Evolutionary conservation across 2,113 vertebrate species (phyloP).

Genomic region (Chionomys nivalis): DNA sequence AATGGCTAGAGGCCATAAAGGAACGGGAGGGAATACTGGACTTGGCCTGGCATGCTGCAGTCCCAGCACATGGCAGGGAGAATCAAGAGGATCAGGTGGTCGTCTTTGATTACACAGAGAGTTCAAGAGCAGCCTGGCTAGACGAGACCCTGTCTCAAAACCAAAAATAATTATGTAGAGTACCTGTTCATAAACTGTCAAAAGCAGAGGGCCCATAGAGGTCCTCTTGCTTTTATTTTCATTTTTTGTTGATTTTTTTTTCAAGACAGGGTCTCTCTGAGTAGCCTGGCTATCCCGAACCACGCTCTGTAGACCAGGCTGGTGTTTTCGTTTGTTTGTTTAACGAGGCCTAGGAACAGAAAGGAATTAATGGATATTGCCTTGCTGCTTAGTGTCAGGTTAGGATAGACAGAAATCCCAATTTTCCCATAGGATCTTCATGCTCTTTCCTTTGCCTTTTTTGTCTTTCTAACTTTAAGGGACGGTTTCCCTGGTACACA

Average conservation of each 20-base stretch:
- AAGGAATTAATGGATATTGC: background rate
- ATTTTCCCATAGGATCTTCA: background rate
- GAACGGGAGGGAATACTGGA: background rate
- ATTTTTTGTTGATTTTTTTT: background rate
- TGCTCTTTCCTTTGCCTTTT: constrained; percentile 32
- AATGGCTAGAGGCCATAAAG: background rate
- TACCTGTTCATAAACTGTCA: background rate
- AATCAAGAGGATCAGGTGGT: background rate
- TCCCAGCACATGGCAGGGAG: background rate
- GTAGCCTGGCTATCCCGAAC: background rate
- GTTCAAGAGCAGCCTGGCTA: background rate
- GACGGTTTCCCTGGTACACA: background rate
- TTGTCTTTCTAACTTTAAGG: background rate
- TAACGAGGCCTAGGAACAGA: background rate
- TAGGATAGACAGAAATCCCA: background rate
- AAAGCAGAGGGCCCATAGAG: background rate
- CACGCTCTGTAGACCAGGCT: background rate
- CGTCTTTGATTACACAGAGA: background rate
- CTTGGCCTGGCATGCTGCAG: background rate
- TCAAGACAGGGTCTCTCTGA: background rate
- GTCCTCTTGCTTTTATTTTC: background rate
- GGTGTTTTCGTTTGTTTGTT: background rate
- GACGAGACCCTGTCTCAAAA: background rate
- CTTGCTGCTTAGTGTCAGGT: background rate
- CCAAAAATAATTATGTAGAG: background rate